phyloP scores from a whole-genome alignment of 92 coral and sea anemone genomes.

The Virgularia gustaviana region DNA sequence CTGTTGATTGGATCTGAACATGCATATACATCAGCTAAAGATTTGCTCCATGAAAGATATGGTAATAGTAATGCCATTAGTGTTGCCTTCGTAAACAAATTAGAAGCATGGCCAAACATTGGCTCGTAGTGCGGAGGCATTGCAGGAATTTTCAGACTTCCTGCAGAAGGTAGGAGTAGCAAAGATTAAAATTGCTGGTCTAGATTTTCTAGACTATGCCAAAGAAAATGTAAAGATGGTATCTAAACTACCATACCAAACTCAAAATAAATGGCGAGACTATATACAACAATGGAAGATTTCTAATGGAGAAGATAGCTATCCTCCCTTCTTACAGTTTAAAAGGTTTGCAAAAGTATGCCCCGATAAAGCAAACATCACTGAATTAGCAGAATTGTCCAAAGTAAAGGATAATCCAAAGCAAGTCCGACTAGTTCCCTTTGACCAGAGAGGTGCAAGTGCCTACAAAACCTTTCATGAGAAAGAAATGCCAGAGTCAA shows the following conservation, averaged over 20 bases:
- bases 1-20: slow-evolving; percentile 18
- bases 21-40: slow-evolving; percentile 32
- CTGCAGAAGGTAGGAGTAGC: slow-evolving; percentile 52
- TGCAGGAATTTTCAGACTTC: slow-evolving; percentile 53
- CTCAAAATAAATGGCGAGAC: slow-evolving; percentile 55
- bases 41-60: slow-evolving; percentile 30
- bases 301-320: slow-evolving; percentile 36
- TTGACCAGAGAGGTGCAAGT: slow-evolving; percentile 12
- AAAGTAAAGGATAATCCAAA: slow-evolving; percentile 26
- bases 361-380: slow-evolving; percentile 38
- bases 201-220: slow-evolving; percentile 28
- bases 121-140: slow-evolving; percentile 38
- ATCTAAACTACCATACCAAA: slow-evolving; percentile 32
- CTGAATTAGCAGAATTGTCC: slow-evolving; percentile 33
- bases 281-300: slow-evolving; percentile 35
- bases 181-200: slow-evolving; percentile 38
- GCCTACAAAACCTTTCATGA: no score
- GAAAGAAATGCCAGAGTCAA: no score
- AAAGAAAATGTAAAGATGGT: slow-evolving; percentile 40
- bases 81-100: slow-evolving; percentile 50
- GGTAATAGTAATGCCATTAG: slow-evolving; percentile 47
- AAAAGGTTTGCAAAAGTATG: slow-evolving; percentile 23
- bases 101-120: slow-evolving; percentile 53
- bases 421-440: slow-evolving; percentile 4
- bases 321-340: slow-evolving; percentile 16